Evolutionary conservation across 2,888 invertebrate species (phyloP), one percentile per base, ranked within the genome.

Genomic region (Parthenolecanium corni): DNA sequence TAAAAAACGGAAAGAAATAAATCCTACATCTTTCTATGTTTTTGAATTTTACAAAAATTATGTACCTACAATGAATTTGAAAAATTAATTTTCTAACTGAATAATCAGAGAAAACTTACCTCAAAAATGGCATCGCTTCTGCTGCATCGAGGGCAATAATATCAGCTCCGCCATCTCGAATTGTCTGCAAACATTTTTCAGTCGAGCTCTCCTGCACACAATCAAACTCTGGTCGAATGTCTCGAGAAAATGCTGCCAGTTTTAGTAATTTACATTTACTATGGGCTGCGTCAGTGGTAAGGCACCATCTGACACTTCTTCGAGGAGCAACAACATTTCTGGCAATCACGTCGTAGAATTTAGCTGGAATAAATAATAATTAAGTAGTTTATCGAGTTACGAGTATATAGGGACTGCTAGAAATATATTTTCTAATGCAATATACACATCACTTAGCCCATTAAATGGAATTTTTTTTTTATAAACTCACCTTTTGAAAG

Each of bases 181-280:
- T 81, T 52, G 78, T 79, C 66, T 79, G 77, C 70, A 87, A 74
- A 71, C 89, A 89, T 36, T 79, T 80, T 11, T 81, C 79, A 52
- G 81, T 78, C 24, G 78, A 78, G 42, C 79, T 76, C 47, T 85
- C 81, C 66, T 79, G 76, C 1, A 85, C 76, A 71, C 93, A 94
- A 70, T 86, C 84, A 52, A 92, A 78, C 67, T 82, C 81, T 0
- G 93, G 93, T 5, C 89, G 78, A 46, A 88, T 82, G 70, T 88
- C 84, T 63, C 89, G 78, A 2, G 88, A 85, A 72, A 82, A 85
- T 0, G 89, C 84, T 31, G 85, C 84, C 65, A 79, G 78, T 0
- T 81, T 78, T 70, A 91, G 79, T 0, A 80, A 79, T 14, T 79
- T 75, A 70, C 93, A 93, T 72, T 93, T 93, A 18, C 79, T 76